Evolutionary conservation across 2,113 vertebrate species (phyloP), one percentile per base, ranked within the genome.

Genomic region (Rhinolophus ferrumequinum): DNA sequence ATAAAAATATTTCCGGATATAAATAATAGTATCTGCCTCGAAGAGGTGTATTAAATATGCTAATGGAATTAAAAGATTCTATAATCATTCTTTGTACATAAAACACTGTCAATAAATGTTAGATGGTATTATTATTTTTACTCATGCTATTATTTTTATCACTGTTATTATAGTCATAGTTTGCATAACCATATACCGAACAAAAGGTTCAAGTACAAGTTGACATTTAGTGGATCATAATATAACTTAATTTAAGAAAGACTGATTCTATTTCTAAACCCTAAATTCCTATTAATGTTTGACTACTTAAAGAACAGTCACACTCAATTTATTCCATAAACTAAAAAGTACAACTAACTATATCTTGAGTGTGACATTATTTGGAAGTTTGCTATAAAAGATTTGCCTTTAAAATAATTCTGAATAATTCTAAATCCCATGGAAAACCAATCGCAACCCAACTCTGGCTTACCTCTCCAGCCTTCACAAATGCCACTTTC

Each of bases 191-290:
- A 11, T 44, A 67, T 38, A 47, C 38, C 54, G n/a, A 84, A 91
- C 15, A 67, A 44, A 73, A 0, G 6, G 52, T 81, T 95, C 52
- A 81, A 92, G 38, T 79, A 14, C 0, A 0, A 88, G 66, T 24
- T 47, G 16, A 77, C 41, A 76, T 88, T 95, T 85, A 79, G 24
- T 50, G 70, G 80, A 33, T 58, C 30, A 21, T 33, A 44, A 72
- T 38, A 54, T 64, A 52, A 41, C 14, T 56, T 75, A 85, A 28
- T 44, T 80, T 56, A 73, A 79, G 60, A 92, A 81, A 75, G 33
- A 88, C 38, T 28, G 19, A 91, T 52, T 94, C 35, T 85, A n/a
- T 89, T 75, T 75, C 80, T 93, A 82, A 81, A 75, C n/a, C 60
- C 76, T 24, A 88, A 79, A 67, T 67, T 83, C 56, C 73, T 80